A percentile compares a stretch with the other conserved stretches of the same genome.
Evolutionary conservation across 2,113 vertebrate species (phyloP).

Genomic region (Prinia subflava): DNA sequence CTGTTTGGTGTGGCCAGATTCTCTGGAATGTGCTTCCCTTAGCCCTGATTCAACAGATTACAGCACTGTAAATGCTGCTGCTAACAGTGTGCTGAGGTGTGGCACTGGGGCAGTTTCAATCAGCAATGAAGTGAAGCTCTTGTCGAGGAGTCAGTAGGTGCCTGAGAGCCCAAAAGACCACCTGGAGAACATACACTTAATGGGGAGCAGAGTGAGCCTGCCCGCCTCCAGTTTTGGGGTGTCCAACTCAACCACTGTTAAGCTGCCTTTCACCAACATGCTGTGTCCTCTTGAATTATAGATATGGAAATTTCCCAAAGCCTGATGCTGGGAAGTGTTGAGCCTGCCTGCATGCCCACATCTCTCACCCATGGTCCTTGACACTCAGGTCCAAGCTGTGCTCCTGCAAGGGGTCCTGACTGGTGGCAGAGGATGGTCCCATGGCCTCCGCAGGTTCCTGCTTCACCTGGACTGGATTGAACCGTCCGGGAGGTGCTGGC

Average conservation of each 20-base stretch:
- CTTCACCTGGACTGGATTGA: constrained; percentile 87
- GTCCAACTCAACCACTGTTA: not conserved
- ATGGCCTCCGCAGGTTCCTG: constrained; percentile 80
- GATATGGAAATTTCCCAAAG: not conserved
- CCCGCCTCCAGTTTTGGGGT: not conserved
- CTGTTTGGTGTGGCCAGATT: not conserved
- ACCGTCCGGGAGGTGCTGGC: constrained; percentile 72
- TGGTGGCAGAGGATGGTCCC: constrained; percentile 40
- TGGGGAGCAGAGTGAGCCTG: not conserved
- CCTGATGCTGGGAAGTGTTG: not conserved
- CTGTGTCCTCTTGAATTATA: not conserved
- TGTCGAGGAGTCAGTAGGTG: not conserved
- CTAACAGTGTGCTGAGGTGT: not conserved
- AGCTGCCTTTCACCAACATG: not conserved
- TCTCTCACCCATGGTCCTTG: constrained; percentile 88
- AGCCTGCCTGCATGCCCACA: not conserved
- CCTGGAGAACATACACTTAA: not conserved
- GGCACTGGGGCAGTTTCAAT: not conserved
- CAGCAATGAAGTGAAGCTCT: not conserved
- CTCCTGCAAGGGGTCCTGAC: constrained; percentile 86
- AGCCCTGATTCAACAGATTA: not conserved
- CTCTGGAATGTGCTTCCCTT: not conserved
- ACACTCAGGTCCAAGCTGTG: constrained; percentile 93
- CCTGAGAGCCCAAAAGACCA: not conserved
- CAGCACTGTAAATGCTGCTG: not conserved